Conservation (phyloP, 2,797 vertebrate genomes). For the Thaleichthys pacificus region DNA sequence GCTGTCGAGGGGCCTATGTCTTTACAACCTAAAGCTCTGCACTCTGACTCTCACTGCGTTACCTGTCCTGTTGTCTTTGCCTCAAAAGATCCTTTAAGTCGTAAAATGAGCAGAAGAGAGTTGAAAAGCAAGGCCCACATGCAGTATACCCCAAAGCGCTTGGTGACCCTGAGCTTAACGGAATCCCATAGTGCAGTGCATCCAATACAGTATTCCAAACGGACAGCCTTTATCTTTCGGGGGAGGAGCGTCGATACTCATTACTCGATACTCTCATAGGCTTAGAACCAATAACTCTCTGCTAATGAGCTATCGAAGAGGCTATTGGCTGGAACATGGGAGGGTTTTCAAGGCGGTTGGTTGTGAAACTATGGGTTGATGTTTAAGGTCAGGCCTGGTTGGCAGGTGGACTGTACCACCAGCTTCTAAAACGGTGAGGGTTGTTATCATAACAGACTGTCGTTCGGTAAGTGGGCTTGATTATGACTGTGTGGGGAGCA, state of each 20-base stretch:
- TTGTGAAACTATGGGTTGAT: not conserved
- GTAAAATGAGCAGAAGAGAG: no score
- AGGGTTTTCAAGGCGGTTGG: not conserved
- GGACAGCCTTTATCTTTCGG: not conserved
- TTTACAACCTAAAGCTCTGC: no score
- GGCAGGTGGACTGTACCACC: not conserved
- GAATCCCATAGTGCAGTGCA: not conserved
- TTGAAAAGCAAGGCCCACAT: no score
- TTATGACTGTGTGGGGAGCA: not conserved
- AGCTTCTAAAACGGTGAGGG: not conserved
- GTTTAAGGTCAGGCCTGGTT: not conserved
- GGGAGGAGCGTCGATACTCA: not conserved
- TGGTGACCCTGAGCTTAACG: no score
- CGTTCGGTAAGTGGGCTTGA: not conserved
- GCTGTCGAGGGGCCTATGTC: no score
- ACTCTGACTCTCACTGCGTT: no score
- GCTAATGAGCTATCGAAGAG: not conserved
- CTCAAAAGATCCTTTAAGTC: no score
- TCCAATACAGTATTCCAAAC: not conserved
- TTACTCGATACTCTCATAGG: no score
- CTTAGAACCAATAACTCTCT: not conserved
- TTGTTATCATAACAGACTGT: constrained; percentile 5
- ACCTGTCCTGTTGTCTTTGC: no score
- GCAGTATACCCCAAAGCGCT: no score
- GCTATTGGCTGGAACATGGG: not conserved